Base-by-base conservation (phyloP, 2,888 invertebrate species). In the Rotaria magnacalcarata region DNA sequence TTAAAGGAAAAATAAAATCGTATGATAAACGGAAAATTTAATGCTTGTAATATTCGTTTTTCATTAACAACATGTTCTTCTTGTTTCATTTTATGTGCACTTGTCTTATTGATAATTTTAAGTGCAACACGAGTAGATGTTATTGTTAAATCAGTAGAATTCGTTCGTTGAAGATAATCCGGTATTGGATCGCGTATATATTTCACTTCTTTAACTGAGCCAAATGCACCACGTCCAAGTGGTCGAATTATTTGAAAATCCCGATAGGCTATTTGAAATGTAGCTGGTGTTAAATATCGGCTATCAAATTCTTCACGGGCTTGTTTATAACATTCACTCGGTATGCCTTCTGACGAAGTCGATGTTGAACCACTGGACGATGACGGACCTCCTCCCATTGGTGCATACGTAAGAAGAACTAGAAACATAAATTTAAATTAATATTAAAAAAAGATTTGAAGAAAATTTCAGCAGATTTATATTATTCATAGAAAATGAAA, bases 1-100 rank as follows among this genome's bases (percentile, higher is more conserved):
- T 86, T 86, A 60, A 86, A 86, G 5, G 80, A 84, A 47, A 85
- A 86, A 43, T 75, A 80, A 34, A 75, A 52, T 50, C 85, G 74
- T 24, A 86, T 85, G 34, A 86, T 86, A 50, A 86, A 86, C 56
- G 86, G 86, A 80, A 86, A 86, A 60, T 86, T 85, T 19, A 86
- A 75, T 60, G 86, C 75, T 58, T 58, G 47, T 41, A 86, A 56
- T 34, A 86, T 86, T 47, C 84, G 75, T 52, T 86, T 86, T 85
- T 86, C 86, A 75, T 86, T 86, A 16, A 86, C 41, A 16, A 85
- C 85, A 80, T 86, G 86, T 56, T 86, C 86, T 54, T 85, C 85
- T 86, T 86, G 86, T 84, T 86, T 86, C 86, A 86, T 86, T 56
- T 86, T 86, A 50, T 85, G 75, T n/a, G 85, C 85, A 60, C 85